Base-by-base conservation (phyloP, 2,797 vertebrate species). In the Pipistrellus kuhlii region DNA sequence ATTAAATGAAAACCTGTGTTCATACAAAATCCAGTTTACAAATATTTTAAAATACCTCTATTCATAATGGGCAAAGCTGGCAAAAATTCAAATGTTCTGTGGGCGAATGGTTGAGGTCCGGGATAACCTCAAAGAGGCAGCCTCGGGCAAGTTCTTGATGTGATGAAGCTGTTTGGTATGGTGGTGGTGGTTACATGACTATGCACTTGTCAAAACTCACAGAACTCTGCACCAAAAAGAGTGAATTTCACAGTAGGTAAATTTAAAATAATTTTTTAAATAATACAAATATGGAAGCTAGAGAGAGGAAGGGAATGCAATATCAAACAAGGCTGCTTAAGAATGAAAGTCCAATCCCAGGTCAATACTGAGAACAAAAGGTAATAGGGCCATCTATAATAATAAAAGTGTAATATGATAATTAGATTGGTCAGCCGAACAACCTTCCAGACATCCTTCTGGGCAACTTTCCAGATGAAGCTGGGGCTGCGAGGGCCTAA, bases 21-120 rank as follows among this genome's bases (percentile, higher is more conserved):
- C 46, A 88, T 68, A 83, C 38, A 90, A 55, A 94, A 80, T 80
- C 13, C 27, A 94, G 38, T 44, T 64, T 18, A 46, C 20, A 84
- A 80, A 88, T 90, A n/a, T 80, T 88, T 88, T 88, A 71, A 95
- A 92, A 41, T 73, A 82, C 6, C 62, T 94, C 38, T 94, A 66
- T 78, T 92, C 10, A 25, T 48, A 92, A 71, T 72, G 83, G 25
- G 64, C 55, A 80, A 90, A 46, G 5, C 75, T 92, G 69, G 69
- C 68, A 88, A 69, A 27, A 85, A 83, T 53, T 78, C 41, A 93
- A 82, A 92, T 68, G 55, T 77, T 62, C 68, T 80, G 0, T 80
- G 51, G 48, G 53, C 46, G 46, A 85, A 81, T 23, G 48, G 46
- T 72, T 93, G 35, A 75, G 57, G 18, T 18, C 62, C 4, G 12